Percentiles rank a stretch among this genome's conserved stretches.
Conservation (phyloP, 2,797 vertebrate species). For the Premnoplex brunnescens region DNA sequence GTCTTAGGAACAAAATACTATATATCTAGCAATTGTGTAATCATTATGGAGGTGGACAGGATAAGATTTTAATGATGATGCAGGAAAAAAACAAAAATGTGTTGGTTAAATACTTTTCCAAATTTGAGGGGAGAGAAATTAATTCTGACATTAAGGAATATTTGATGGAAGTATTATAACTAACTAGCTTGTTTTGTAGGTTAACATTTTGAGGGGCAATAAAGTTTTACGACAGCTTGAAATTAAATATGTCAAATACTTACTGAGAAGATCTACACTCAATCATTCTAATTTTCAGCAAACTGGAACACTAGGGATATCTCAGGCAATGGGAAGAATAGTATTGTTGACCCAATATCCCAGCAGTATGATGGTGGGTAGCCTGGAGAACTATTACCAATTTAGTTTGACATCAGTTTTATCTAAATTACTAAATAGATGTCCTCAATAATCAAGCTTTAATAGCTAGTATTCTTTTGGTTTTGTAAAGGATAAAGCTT, state of each 20-base stretch:
- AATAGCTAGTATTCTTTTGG: background rate
- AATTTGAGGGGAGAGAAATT: fast-evolving
- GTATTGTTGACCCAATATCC: background rate
- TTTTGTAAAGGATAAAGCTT: background rate
- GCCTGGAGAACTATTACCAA: background rate
- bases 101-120: background rate
- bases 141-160: background rate
- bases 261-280: background rate
- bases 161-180: background rate
- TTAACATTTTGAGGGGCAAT: background rate
- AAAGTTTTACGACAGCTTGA: background rate
- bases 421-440: background rate
- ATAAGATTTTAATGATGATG: background rate
- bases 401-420: background rate
- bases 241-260: background rate
- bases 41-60: background rate
- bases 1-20: background rate
- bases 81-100: background rate
- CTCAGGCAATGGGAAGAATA: background rate
- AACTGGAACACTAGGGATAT: background rate
- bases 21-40: background rate
- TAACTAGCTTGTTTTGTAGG: background rate
- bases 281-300: background rate
- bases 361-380: background rate
- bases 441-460: background rate